A percentile compares a stretch with the other conserved stretches of the same genome.
Evolutionary conservation across 1,140 invertebrate genomes (phyloP).

Genomic region (Papilio dardanus): DNA sequence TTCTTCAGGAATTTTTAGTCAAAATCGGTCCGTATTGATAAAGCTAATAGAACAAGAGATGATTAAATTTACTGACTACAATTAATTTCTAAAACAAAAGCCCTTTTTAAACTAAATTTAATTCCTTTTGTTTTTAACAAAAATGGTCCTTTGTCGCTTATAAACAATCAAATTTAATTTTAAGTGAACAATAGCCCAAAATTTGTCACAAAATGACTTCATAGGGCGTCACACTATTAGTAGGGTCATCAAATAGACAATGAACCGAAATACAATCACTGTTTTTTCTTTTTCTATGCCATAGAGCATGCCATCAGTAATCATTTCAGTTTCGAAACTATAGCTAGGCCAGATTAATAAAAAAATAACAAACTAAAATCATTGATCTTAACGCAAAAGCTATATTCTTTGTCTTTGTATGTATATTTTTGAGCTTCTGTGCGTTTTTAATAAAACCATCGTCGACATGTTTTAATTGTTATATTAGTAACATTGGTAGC

Average conservation of each 20-base stretch:
- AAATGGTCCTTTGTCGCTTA: neutral
- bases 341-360: too few species aligned
- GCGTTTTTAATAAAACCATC: too few species aligned
- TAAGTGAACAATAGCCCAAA: neutral
- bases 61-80: neutral
- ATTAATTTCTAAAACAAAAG: slow-evolving; percentile 1
- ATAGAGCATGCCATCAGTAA: neutral
- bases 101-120: neutral
- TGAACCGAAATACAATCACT: neutral
- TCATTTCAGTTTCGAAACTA: neutral
- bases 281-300: neutral
- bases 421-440: too few species aligned
- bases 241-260: neutral
- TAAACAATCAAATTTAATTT: neutral
- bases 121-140: neutral
- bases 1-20: neutral
- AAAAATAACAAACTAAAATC: too few species aligned
- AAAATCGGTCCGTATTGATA: neutral
- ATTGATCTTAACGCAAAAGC: too few species aligned
- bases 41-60: neutral
- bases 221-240: neutral
- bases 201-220: neutral
- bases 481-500: neutral
- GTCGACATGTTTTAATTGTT: neutral
- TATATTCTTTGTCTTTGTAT: too few species aligned